Base-by-base conservation (phyloP, 2,797 vertebrate species). In the Macrochelys suwanniensis region DNA sequence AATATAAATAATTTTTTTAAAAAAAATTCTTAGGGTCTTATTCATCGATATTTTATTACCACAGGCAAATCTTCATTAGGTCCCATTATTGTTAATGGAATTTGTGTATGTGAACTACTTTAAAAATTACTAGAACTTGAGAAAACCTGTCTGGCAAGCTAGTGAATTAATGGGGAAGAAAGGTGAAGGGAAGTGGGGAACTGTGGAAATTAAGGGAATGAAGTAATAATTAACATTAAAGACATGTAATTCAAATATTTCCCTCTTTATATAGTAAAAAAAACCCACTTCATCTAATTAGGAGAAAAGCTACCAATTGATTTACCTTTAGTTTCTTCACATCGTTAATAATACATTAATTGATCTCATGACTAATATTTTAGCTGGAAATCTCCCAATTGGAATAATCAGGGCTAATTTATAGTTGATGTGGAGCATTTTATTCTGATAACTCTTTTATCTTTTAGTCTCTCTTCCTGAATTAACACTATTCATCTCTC, bases 1-100 rank as follows among this genome's bases (percentile, higher is more conserved):
- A 92, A 84, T 80, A 90, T 26, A 71, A 78, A 80, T 50, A 1
- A 11, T 85, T 23, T 23, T 54, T 9, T 25, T 21, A 53, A 25
- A 23, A 54, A 54, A 54, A 19, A 53, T 21, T 54, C 21, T 54
- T 54, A 25, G 53, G 21, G 80, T 85, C 23, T 90, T 74, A 68
- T 78, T 91, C 86, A 92, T 91, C 37, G 89, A 85, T 87, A 89
- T 91, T 83, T 93, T 92, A 68, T 31, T 90, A 89, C 89, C 83
- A 82, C 23, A 65, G 45, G 59, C 82, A 54, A 80, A 85, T 68
- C 47, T 92, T 94, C 49, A 81, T 85, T 90, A 87, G 33, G 12
- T 61, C 53, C 76, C 57, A 90, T 90, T 85, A 54, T 54, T 54
- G 54, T 54, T 23, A 54, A 54, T 54, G 21, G 54, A 54, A 54